These are phyloP conservation scores for Forficula auricularia DNA, from an alignment of 1,140 invertebrate species.

Conservation along the genomic window DNA sequence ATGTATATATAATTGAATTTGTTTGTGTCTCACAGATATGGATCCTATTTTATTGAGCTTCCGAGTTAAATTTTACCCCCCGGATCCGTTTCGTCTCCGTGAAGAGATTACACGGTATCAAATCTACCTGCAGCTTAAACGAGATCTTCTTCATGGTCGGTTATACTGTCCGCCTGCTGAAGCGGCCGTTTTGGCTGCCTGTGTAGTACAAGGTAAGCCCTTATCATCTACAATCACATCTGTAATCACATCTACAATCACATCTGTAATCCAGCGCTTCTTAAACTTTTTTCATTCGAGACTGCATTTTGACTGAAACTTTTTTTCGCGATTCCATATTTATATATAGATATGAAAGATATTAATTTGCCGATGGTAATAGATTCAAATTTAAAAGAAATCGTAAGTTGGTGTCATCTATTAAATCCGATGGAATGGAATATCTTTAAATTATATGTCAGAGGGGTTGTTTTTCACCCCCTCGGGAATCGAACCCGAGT, in stretches of 20 bases:
- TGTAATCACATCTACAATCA: neutral
- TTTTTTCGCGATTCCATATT: no score
- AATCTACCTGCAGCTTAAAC: conserved; percentile 82
- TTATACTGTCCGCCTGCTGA: conserved; percentile 80
- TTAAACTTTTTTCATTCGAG: no score
- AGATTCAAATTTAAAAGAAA: no score
- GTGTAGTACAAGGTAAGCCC: conserved; percentile 86
- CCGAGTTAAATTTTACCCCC: conserved; percentile 86
- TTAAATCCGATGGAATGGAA: no score
- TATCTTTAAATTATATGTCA: no score
- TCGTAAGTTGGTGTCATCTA: no score
- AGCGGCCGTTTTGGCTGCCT: conserved; percentile 73
- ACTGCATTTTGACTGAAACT: neutral
- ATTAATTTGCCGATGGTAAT: no score
- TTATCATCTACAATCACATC: neutral
- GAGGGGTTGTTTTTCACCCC: no score
- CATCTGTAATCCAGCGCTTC: neutral
- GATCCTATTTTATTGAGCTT: conserved; percentile 78
- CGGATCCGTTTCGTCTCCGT: conserved; percentile 66
- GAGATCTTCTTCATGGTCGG: conserved; percentile 85
- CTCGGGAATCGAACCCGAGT: no score
- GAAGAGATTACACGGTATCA: conserved; percentile 81
- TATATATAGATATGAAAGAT: no score
- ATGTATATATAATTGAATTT: no score
- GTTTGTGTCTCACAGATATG: no score